Percentiles rank a stretch among this genome's conserved stretches.
Evolutionary conservation across 2,888 invertebrate species (phyloP).

Genomic region (Bombylius discolor): DNA sequence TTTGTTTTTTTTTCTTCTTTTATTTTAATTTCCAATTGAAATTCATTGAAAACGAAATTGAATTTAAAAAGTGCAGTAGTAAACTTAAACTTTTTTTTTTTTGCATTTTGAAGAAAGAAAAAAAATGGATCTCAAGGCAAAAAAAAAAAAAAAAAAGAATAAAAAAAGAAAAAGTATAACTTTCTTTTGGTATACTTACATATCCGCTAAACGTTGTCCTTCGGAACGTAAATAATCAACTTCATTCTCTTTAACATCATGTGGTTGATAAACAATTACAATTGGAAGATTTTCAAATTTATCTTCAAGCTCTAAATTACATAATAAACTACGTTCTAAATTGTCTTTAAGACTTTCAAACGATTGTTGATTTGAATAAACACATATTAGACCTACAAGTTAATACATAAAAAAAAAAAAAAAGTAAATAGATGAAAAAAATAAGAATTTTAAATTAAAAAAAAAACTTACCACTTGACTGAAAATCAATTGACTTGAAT

Average conservation of each 20-base stretch:
- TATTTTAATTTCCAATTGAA: no score
- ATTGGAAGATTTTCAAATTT: conserved; percentile 79
- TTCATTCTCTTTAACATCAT: conserved; percentile 77
- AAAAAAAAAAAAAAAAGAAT: neutral
- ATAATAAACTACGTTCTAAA: conserved; percentile 78
- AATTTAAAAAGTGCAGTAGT: no score
- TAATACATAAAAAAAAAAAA: neutral
- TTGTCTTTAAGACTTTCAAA: conserved; percentile 86
- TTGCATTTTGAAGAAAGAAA: no score
- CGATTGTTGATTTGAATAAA: conserved; percentile 81
- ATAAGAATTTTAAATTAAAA: neutral
- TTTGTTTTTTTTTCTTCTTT: no score
- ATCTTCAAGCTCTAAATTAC: conserved; percentile 82
- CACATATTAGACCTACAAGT: conserved; percentile 59
- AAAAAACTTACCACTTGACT: conserved; percentile 62
- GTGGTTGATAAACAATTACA: conserved; percentile 74
- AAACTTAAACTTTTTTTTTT: no score
- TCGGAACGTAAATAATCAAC: conserved; percentile 74
- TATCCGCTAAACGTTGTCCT: conserved; percentile 79
- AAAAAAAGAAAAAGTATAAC: neutral
- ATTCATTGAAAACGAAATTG: no score
- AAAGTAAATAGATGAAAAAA: neutral
- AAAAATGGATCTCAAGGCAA: conserved; percentile 6
- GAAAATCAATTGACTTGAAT: conserved; percentile 71
- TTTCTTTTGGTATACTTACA: conserved; percentile 38